Evolutionary conservation across 1,140 invertebrate genomes (phyloP).

Genomic region (Brachionus angularis): DNA sequence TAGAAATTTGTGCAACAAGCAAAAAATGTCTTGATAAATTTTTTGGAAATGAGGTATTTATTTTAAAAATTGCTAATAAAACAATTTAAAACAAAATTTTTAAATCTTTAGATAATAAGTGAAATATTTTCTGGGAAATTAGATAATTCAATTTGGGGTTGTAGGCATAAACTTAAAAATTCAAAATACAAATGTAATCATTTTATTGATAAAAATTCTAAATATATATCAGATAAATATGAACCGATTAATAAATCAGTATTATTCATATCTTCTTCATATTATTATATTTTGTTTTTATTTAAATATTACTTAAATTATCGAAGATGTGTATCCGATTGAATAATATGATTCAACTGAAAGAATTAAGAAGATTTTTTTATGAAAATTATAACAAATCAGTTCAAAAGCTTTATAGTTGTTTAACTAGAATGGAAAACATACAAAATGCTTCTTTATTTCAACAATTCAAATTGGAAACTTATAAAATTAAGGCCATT

Average conservation of each 20-base stretch:
- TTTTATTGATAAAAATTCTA: constrained; percentile 36
- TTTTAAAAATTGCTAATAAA: not conserved
- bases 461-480: constrained; percentile 27
- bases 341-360: constrained; percentile 28
- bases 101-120: constrained; percentile 1
- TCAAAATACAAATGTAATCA: not conserved
- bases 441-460: not conserved
- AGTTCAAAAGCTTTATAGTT: not conserved
- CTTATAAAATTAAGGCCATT: not conserved
- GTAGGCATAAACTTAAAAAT: constrained; percentile 27
- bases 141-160: constrained; percentile 20
- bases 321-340: constrained; percentile 35
- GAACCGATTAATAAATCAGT: constrained; percentile 27
- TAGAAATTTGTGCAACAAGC: constrained; percentile 15
- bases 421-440: constrained; percentile 1
- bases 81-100: not conserved
- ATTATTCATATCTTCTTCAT: too few relatives aligned
- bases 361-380: not conserved
- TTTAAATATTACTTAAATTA: too few relatives aligned
- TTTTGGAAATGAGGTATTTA: not conserved
- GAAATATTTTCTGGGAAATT: constrained; percentile 3
- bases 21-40: not conserved
- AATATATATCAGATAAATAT: constrained; percentile 10
- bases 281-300: too few relatives aligned
- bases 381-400: not conserved